Conservation (phyloP, 2,888 invertebrate species). For the Dichetophora obliterata region DNA sequence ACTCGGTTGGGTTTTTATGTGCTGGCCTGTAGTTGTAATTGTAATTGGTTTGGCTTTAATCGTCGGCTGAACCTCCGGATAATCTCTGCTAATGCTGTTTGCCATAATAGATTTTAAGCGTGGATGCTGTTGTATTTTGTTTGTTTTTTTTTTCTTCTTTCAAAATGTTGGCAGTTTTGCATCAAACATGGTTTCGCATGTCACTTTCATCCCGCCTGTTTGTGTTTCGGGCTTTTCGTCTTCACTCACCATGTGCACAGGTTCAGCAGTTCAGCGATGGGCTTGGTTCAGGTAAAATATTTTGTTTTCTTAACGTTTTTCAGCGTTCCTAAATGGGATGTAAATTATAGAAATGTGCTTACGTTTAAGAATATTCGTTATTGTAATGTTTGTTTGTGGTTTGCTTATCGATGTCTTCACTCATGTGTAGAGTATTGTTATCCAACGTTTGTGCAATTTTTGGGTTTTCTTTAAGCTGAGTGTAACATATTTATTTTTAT, state of each 20-base stretch:
- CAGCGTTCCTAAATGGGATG: constrained; percentile 48
- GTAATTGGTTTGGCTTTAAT: constrained; percentile 67
- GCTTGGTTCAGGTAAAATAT: neutral
- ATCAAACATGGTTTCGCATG: neutral
- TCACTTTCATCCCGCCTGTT: constrained; percentile 14
- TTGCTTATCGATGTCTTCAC: neutral
- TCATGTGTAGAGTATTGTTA: no score
- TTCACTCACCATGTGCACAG: neutral
- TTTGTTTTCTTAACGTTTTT: neutral
- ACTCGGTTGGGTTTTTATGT: neutral
- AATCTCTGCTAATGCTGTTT: constrained; percentile 66
- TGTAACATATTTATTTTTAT: no score
- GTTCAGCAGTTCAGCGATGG: neutral
- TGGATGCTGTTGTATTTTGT: constrained; percentile 25
- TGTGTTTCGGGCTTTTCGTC: neutral
- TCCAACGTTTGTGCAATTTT: no score
- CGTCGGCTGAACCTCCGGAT: constrained; percentile 65
- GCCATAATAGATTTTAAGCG: constrained; percentile 60
- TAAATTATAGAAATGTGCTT: constrained; percentile 51
- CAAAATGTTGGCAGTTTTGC: neutral
- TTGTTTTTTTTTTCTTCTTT: neutral
- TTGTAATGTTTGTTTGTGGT: constrained; percentile 19
- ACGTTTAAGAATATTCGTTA: constrained; percentile 44
- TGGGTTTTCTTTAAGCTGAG: no score
- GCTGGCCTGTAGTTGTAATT: constrained; percentile 36